Base-by-base conservation (phyloP, 2,888 invertebrate genomes). In the Molanna angustata region DNA sequence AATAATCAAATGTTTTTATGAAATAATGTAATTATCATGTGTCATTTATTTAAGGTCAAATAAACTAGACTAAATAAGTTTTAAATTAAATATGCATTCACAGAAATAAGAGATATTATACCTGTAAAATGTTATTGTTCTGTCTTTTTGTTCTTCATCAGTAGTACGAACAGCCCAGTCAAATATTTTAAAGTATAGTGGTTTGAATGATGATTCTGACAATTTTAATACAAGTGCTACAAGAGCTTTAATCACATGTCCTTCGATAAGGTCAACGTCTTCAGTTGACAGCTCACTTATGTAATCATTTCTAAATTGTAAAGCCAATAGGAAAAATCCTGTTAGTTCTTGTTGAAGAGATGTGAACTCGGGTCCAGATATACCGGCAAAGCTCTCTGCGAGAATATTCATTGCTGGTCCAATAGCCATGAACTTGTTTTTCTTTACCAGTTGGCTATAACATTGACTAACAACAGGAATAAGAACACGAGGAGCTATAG, bases 141-240 rank as follows among this genome's bases (percentile, higher is more conserved):
- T 74, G 52, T 85, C 83, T 50, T 82, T 82, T 46, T 80, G 77
- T 43, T 76, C 75, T 51, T 76, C 74, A 62, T 76, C 73, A 56
- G 82, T 78, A 50, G 76, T 74, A 57, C 84, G 77, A 37, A 83
- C 78, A 0, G 93, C 90, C 95, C 95, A 96, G 64, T 90, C 89
- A 67, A 86, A 92, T 13, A 95, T 77, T 73, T 86, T 85, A 63
- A 87, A 86, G 69, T 92, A 94, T 63, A 96, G 80, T 1, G 95
- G 94, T 57, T 90, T 82, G 71, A 97, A 97, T 33, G 85, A 85
- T 1, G 85, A 84, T 69, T 96, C 96, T 0, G 94, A 94, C 20
- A 96, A 72, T 69, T 94, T 94, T 44, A 96, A 71, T 19, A 94
- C 85, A 62, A 94, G 78, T 43, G 83, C 78, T 1, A 89, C 85